These are phyloP conservation scores for Serrognathus titanus DNA, from an alignment of 2,888 invertebrate genomes.

Conservation along the genomic window DNA sequence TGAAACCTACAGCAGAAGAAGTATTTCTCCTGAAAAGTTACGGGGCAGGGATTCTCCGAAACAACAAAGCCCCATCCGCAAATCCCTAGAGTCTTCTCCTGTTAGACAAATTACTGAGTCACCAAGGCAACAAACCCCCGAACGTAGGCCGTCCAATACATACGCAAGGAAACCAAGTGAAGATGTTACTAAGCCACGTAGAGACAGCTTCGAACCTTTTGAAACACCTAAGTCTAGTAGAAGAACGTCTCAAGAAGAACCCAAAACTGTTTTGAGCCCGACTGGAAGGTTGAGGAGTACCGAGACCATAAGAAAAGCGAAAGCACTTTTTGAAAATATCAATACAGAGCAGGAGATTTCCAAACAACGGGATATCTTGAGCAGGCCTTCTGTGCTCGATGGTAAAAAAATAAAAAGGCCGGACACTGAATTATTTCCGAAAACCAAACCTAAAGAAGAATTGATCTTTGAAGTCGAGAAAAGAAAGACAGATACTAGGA, in stretches of 20 bases:
- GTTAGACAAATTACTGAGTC: slow-evolving; percentile 11
- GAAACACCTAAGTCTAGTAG: slow-evolving; percentile 41
- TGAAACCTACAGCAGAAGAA: slow-evolving; percentile 21
- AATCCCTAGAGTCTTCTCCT: slow-evolving; percentile 1
- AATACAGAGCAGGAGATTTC: slow-evolving; percentile 39
- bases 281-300: slow-evolving; percentile 52
- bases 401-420: slow-evolving; percentile 30
- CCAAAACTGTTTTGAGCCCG: slow-evolving; percentile 37
- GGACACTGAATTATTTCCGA: too few species aligned
- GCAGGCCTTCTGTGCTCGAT: slow-evolving; percentile 52
- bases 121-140: slow-evolving; percentile 29
- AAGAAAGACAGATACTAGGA: neutral
- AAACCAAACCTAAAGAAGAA: neutral
- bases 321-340: slow-evolving; percentile 67
- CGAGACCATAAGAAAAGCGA: slow-evolving; percentile 68
- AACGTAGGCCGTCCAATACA: slow-evolving; percentile 27
- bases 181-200: slow-evolving; percentile 18
- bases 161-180: slow-evolving; percentile 15
- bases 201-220: slow-evolving; percentile 23
- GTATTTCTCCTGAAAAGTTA: slow-evolving; percentile 7
- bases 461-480: neutral
- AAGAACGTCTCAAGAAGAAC: slow-evolving; percentile 42
- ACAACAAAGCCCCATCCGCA: slow-evolving; percentile 3
- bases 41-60: neutral
- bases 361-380: slow-evolving; percentile 51